These are phyloP conservation scores for Coryphaenoides rupestris DNA, from an alignment of 2,113 vertebrate species.

Conservation along the genomic window DNA sequence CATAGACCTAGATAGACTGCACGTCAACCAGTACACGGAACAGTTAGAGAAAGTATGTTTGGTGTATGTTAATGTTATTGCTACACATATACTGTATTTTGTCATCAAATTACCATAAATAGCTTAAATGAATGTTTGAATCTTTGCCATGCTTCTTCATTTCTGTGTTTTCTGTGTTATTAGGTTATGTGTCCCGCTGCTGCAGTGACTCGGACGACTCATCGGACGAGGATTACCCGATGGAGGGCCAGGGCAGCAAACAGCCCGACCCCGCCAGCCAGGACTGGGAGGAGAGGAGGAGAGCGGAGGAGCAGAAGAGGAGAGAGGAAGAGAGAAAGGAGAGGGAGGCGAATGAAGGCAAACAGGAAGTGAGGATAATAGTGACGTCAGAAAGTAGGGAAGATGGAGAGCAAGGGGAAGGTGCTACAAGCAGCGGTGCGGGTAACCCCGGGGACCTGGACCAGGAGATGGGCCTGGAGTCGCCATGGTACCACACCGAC, in stretches of 20 bases:
- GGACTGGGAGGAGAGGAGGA: slow-evolving; percentile 61
- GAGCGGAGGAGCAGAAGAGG: slow-evolving; percentile 52
- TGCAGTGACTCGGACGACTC: slow-evolving; percentile 93
- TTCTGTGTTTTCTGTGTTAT: slow-evolving; percentile 20
- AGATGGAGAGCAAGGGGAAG: slow-evolving; percentile 53
- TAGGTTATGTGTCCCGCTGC: slow-evolving; percentile 88
- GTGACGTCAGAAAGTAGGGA: slow-evolving; percentile 55
- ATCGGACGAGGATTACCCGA: slow-evolving; percentile 78
- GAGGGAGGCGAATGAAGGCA: slow-evolving; percentile 53
- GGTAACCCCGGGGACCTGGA: slow-evolving; percentile 50
- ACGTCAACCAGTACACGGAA: slow-evolving; percentile 48
- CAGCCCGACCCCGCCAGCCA: slow-evolving; percentile 54
- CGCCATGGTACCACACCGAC: slow-evolving; percentile 81
- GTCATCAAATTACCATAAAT: no score
- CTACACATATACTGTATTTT: no score
- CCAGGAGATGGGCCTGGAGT: slow-evolving; percentile 66
- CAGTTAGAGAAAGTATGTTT: slow-evolving; percentile 37
- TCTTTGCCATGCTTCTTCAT: neutral
- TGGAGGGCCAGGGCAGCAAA: slow-evolving; percentile 65
- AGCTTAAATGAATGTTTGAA: slow-evolving; percentile 5
- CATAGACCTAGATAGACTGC: slow-evolving; percentile 44
- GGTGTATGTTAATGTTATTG: no score
- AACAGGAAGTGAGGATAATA: slow-evolving; percentile 65
- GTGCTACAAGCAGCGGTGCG: slow-evolving; percentile 50
- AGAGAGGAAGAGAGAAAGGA: slow-evolving; percentile 57